Percentiles rank a stretch among this genome's conserved stretches.
Evolutionary conservation across 2,113 vertebrate genomes (phyloP).

Genomic region (Aptenodytes patagonicus): DNA sequence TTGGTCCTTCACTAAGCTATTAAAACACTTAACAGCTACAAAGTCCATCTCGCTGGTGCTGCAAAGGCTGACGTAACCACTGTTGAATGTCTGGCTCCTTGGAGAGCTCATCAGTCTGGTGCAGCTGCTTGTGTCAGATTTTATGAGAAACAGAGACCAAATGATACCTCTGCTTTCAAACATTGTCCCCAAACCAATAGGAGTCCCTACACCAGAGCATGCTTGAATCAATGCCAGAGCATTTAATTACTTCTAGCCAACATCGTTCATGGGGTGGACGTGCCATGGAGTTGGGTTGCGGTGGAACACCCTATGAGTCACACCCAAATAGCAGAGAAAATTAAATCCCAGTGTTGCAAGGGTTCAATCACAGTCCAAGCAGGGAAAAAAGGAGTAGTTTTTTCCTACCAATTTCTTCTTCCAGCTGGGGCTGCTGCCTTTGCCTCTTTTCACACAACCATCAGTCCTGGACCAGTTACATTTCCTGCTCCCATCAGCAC

Average conservation of each 20-base stretch:
- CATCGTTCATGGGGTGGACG: not conserved
- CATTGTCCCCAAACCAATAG: not conserved
- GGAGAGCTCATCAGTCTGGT: not conserved
- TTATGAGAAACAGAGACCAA: slow-evolving; percentile 24
- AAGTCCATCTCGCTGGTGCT: not conserved
- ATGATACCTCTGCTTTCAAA: not conserved
- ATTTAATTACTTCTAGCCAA: slow-evolving; percentile 19
- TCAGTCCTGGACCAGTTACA: not conserved
- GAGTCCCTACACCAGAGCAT: not conserved
- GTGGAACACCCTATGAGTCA: not conserved
- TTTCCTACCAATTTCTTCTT: not conserved
- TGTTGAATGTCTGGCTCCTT: slow-evolving; percentile 20
- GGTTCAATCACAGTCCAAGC: not conserved
- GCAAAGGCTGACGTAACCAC: not conserved
- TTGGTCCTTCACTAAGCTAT: not conserved
- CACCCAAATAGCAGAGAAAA: slow-evolving; percentile 29
- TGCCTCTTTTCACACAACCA: not conserved
- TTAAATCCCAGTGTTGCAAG: not conserved
- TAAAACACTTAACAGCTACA: not conserved
- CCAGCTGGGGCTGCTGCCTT: not conserved
- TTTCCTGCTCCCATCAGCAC: not conserved
- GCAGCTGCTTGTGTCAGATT: slow-evolving; percentile 62
- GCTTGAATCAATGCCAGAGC: slow-evolving; percentile 20
- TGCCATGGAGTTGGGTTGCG: not conserved
- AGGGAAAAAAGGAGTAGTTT: not conserved